Percentiles rank a stretch among this genome's conserved stretches.
phyloP scores from a whole-genome alignment of 2,888 invertebrate species.

The Muschampia staudingeri region DNA sequence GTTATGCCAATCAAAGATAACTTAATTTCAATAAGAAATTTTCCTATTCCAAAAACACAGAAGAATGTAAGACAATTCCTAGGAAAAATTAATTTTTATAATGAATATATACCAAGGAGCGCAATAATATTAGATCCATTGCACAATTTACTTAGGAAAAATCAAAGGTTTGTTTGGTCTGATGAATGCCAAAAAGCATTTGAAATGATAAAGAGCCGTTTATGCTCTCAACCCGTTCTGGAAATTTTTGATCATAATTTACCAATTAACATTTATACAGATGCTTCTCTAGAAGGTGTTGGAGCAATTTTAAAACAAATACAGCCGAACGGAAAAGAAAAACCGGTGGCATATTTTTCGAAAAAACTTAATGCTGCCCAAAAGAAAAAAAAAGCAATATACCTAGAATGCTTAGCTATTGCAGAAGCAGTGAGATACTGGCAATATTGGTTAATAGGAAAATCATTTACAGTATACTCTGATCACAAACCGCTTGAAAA shows the following conservation, averaged over 20 bases:
- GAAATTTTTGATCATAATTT: constrained; percentile 65
- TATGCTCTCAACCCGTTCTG: constrained; percentile 61
- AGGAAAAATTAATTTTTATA: constrained; percentile 55
- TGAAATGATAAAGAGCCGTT: constrained; percentile 56
- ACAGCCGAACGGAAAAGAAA: constrained; percentile 57
- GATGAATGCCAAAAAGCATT: constrained; percentile 56
- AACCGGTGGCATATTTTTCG: constrained; percentile 62
- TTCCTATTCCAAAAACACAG: constrained; percentile 54
- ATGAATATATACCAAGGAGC: constrained; percentile 34
- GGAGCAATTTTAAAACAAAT: constrained; percentile 66
- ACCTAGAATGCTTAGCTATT: constrained; percentile 62
- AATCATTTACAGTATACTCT: constrained; percentile 60
- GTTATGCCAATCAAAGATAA: constrained; percentile 35
- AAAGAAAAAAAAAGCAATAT: constrained; percentile 61
- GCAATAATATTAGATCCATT: constrained; percentile 37
- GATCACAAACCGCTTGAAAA: constrained; percentile 65
- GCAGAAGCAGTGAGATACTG: constrained; percentile 63
- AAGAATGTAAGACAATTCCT: constrained; percentile 60
- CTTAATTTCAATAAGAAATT: constrained; percentile 24
- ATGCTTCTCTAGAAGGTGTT: constrained; percentile 63
- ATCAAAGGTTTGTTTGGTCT: constrained; percentile 37
- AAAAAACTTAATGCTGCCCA: constrained; percentile 59
- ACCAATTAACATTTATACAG: constrained; percentile 68
- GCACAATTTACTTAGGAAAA: constrained; percentile 30
- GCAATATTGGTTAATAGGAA: constrained; percentile 66